Base-by-base conservation (phyloP, 2,113 vertebrate genomes). In the Dasypus novemcinctus region DNA sequence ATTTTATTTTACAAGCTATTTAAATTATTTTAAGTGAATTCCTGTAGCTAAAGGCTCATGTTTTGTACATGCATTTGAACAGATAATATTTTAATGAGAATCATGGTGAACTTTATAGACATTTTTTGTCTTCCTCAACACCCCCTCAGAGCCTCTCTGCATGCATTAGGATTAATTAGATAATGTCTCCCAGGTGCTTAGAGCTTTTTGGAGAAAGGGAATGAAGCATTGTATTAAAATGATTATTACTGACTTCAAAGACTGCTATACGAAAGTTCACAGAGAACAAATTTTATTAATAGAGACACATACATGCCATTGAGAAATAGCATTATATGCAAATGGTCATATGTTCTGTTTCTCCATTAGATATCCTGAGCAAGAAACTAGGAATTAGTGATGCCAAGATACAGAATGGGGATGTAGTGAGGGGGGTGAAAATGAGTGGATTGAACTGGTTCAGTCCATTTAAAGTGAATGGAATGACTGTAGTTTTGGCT, bases 91-190 rank as follows among this genome's bases (percentile, higher is more conserved):
- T 97, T 92, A 95, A 96, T 84, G 88, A 87, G 61, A 84, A 54
- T 78, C 75, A 54, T 78, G 59, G 54, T 96, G 93, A 97, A 94
- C 91, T 97, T 97, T 93, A 89, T 89, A 78, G 82, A 95, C 54
- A 86, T 64, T 79, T 93, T 93, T 95, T 92, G 46, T 95, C 94
- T 95, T 93, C 61, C 71, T 89, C 83, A 96, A 95, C 88, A 87
- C 64, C 49, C 43, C 36, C 38, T 94, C 49, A 54, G 88, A 92
- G 52, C 69, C 54, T 94, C 89, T 95, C 64, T 91, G 71, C 46
- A n/a, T 95, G 69, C 46, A 90, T 96, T 92, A 95, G 66, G 83
- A 95, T 95, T 98, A 96, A 97, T 98, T 96, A 93, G 96, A 87
- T 96, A 97, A 96, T 95, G 64, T 96, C 36, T 97, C 91, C 79